These are phyloP conservation scores for Isurus oxyrinchus DNA, from an alignment of 2,113 vertebrate genomes.

Conservation along the genomic window DNA sequence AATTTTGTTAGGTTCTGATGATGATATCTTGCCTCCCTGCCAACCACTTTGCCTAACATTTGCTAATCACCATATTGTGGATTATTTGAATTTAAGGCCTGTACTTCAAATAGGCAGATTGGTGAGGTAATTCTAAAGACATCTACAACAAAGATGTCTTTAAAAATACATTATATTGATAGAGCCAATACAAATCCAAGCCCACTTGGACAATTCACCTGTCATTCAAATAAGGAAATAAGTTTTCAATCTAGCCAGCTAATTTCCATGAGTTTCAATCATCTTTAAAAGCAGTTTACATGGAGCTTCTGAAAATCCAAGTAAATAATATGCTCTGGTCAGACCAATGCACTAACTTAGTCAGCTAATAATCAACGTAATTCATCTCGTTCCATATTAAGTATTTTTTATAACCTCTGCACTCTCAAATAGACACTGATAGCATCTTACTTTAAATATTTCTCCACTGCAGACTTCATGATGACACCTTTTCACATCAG, in stretches of 20 bases:
- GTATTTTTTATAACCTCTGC: background rate
- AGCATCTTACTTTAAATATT: background rate
- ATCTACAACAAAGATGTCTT: background rate
- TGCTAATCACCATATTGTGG: background rate
- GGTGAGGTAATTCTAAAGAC: background rate
- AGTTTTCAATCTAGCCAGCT: background rate
- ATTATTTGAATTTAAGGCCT: background rate
- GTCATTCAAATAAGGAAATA: background rate
- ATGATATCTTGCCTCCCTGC: too few relatives aligned
- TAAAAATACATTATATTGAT: background rate
- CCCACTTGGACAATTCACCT: background rate
- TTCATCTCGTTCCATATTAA: too few relatives aligned
- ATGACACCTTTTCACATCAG: background rate
- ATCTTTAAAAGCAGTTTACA: background rate
- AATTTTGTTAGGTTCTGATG: background rate
- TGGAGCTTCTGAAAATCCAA: background rate
- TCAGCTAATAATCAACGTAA: too few relatives aligned
- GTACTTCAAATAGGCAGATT: background rate
- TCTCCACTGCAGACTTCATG: background rate
- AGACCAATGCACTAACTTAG: too few relatives aligned
- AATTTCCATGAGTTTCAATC: background rate
- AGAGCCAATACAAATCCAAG: background rate
- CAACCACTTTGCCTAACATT: too few relatives aligned
- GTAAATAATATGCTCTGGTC: background rate
- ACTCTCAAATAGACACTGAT: background rate